A percentile compares a stretch with the other conserved stretches of the same genome.
Conservation (phyloP, 2,797 vertebrate species). For the Cossypha heuglini region DNA sequence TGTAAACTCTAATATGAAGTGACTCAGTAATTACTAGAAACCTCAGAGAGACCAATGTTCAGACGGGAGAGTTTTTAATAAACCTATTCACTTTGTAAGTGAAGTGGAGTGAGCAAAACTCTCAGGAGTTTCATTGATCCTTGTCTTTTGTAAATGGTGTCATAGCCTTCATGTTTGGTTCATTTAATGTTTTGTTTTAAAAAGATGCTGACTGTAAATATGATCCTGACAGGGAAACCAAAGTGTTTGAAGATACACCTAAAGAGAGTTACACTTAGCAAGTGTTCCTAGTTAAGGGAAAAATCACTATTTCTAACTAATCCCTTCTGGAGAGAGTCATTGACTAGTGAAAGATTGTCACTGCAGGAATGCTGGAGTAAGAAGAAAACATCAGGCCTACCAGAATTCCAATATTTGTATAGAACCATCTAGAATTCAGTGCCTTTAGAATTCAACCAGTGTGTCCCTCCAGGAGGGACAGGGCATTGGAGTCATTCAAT, state of each 20-base stretch:
- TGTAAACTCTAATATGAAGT: conserved; percentile 3
- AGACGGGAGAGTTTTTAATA: conserved; percentile 28
- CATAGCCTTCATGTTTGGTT: not conserved
- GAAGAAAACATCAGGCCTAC: not conserved
- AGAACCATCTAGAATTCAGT: not conserved
- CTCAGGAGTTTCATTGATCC: not conserved
- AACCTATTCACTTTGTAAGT: not conserved
- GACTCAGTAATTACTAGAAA: conserved; percentile 7
- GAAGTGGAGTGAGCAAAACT: not conserved
- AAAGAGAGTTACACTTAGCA: not conserved
- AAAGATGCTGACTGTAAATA: not conserved
- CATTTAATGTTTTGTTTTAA: not conserved
- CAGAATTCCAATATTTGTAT: not conserved
- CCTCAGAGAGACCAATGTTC: not conserved
- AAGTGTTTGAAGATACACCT: not conserved
- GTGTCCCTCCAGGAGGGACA: not conserved
- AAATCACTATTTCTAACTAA: not conserved
- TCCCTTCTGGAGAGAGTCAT: not conserved
- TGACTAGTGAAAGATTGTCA: not conserved
- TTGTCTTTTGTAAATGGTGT: not conserved
- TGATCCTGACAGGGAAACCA: not conserved
- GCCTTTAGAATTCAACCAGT: not conserved
- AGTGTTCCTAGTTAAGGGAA: not conserved
- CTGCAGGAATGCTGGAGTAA: not conserved
- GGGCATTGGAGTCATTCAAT: accelerated